Evolutionary conservation across 2,888 invertebrate genomes (phyloP).

Genomic region (Plagodis pulveraria): DNA sequence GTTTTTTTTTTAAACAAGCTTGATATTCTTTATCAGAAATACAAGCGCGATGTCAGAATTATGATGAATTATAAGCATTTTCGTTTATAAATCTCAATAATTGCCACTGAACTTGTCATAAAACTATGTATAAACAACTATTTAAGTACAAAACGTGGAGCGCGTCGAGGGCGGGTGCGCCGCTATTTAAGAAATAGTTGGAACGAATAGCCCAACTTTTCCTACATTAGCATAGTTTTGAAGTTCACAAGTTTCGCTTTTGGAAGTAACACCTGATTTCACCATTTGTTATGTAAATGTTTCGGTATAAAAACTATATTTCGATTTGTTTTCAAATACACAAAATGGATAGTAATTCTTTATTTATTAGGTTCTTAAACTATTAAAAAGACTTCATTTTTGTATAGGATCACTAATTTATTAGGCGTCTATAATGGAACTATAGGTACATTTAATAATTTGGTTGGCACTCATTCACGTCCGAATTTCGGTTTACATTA

Average conservation of each 20-base stretch:
- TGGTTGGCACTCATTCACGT: too few species aligned
- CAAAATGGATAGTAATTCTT: not conserved
- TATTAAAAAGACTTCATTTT: not conserved
- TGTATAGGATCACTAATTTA: too few species aligned
- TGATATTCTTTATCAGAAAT: too few species aligned
- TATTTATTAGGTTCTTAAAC: not conserved
- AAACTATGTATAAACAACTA: slow-evolving; percentile 25
- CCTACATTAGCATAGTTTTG: slow-evolving; percentile 36
- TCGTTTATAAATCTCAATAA: too few species aligned
- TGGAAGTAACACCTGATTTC: slow-evolving; percentile 26
- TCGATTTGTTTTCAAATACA: not conserved
- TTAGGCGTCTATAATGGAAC: too few species aligned
- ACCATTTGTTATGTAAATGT: slow-evolving; percentile 26
- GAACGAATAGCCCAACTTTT: slow-evolving; percentile 24
- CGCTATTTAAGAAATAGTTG: slow-evolving; percentile 29
- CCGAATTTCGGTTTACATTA: too few species aligned
- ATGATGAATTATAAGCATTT: too few species aligned
- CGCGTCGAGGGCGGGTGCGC: not conserved
- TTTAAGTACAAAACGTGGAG: slow-evolving; percentile 8
- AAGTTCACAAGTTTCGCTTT: slow-evolving; percentile 23
- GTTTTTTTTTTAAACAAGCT: too few species aligned
- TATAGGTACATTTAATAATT: too few species aligned
- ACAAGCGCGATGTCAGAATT: too few species aligned
- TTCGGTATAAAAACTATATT: slow-evolving; percentile 1
- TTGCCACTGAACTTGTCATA: slow-evolving; percentile 3